A percentile compares a stretch with the other conserved stretches of the same genome.
These are phyloP conservation scores for Thelaira solivaga DNA, from an alignment of 2,888 invertebrate genomes.

Conservation along the genomic window DNA sequence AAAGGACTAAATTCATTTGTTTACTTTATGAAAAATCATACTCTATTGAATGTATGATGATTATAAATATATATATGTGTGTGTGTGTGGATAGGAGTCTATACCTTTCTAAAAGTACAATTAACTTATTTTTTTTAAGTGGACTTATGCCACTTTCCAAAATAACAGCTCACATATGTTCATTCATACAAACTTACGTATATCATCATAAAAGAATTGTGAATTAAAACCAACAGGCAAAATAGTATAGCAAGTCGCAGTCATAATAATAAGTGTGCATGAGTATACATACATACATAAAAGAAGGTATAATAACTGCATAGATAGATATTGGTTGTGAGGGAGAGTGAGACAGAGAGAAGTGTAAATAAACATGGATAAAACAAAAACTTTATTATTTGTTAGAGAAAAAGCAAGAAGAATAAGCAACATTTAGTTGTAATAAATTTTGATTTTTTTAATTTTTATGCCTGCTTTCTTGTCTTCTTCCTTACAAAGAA, in stretches of 20 bases:
- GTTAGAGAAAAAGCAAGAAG: conserved; percentile 42
- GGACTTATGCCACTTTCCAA: no score
- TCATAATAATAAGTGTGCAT: conserved; percentile 2
- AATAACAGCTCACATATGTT: no score
- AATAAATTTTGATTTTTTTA: conserved; percentile 48
- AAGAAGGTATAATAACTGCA: conserved; percentile 17
- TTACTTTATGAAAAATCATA: no score
- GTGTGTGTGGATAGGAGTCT: no score
- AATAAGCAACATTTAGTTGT: conserved; percentile 58
- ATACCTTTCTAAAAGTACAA: no score
- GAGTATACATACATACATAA: not conserved
- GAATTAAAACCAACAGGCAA: conserved; percentile 47
- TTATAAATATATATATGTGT: no score
- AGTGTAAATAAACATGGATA: conserved; percentile 38
- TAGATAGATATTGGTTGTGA: not conserved
- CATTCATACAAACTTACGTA: no score
- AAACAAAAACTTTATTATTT: conserved; percentile 57
- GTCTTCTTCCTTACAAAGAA: conserved; percentile 32
- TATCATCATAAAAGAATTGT: conserved; percentile 21
- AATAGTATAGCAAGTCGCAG: conserved; percentile 44
- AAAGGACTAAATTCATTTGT: no score
- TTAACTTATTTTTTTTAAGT: no score
- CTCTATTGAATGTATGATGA: no score
- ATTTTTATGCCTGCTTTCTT: conserved; percentile 22
- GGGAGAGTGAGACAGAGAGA: conserved; percentile 19